Base-by-base conservation (phyloP, 2,113 vertebrate genomes). In the Phalacrocorax carbo region DNA sequence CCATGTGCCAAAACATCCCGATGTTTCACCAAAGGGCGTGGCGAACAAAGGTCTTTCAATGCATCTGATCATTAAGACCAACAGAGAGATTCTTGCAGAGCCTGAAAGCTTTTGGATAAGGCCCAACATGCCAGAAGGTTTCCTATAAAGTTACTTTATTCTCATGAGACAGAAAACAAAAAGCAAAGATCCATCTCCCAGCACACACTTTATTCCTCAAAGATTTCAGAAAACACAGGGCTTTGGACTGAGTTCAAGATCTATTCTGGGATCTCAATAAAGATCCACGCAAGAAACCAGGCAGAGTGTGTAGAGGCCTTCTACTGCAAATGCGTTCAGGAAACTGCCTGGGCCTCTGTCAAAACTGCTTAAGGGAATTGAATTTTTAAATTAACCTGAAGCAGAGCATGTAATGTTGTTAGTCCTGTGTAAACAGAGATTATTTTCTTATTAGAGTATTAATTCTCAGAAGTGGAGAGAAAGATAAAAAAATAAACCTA, bases 321-420 rank as follows among this genome's bases (percentile, higher is more conserved):
- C 52, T 49, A 42, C 58, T 32, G 40, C 84, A 94, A 82, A 87
- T 65, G 66, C 30, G 8, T 95, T 85, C 87, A 94, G 92, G 87
- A 96, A 95, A 90, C 87, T 65, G 87, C 52, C 71, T 20, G 20
- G 49, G 78, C 87, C 66, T 61, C 89, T 77, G 93, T 93, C 94
- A 96, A 82, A 96, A 71, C 87, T 93, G 73, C 87, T 97, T 91
- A 94, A 70, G 54, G 71, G 66, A 94, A 95, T 2, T 76, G 70
- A 64, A 66, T 76, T 94, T 94, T 93, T 87, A 82, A 91, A 95
- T 90, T 94, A 94, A 90, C 87, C 87, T 70, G 90, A 91, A 94
- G 93, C 70, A 94, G 58, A 91, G 27, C 58, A 80, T 54, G 54
- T 87, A 90, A 96, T 57, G 46, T 61, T 90, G 90, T 94, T 96